Evolutionary conservation across 2,888 invertebrate genomes (phyloP), one percentile per base, ranked within the genome.

Genomic region (Caenorhabditis uteleia): DNA sequence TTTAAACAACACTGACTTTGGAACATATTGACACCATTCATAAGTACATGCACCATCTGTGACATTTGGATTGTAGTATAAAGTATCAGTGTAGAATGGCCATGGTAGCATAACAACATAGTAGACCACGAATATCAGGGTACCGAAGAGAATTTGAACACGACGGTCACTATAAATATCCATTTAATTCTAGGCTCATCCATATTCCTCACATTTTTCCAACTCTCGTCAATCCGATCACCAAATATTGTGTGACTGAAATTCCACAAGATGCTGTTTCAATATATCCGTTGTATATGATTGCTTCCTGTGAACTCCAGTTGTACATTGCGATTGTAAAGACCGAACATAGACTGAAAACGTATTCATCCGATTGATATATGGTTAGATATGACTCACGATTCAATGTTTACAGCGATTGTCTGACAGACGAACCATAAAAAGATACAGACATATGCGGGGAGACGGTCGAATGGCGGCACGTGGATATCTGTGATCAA

Each of bases 301-400:
- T 67, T 6, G 74, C 74, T 36, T 74, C 54, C 23, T 62, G 50
- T n/a, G 68, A 66, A 6, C 55, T 69, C 74, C 74, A 74, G 20
- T 64, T 66, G 50, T 65, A 74, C 70, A 74, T 74, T 20, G 68
- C 66, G 29, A 74, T 74, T 25, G 68, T 69, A 40, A 70, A 58
- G 3, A 68, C 64, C 2, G 74, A 56, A 20, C 66, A 60, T 5
- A 74, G 34, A 7, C 64, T 64, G 47, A 23, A 57, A 31, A 10
- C 16, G 5, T n/a, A 16, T 26, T 8, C 18, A 20, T 40, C 7
- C n/a, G 3, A 40, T 18, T 26, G n/a, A 5, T n/a, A 20, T 20
- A 3, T 16, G 14, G 3, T 14, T 18, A 8, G 3, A 33, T 34
- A 34, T 6, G 25, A 51, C 50, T 26, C 39, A 58, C 38, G 60